Conservation (phyloP, 2,113 vertebrate genomes). For the Zosterops hypoxanthus region DNA sequence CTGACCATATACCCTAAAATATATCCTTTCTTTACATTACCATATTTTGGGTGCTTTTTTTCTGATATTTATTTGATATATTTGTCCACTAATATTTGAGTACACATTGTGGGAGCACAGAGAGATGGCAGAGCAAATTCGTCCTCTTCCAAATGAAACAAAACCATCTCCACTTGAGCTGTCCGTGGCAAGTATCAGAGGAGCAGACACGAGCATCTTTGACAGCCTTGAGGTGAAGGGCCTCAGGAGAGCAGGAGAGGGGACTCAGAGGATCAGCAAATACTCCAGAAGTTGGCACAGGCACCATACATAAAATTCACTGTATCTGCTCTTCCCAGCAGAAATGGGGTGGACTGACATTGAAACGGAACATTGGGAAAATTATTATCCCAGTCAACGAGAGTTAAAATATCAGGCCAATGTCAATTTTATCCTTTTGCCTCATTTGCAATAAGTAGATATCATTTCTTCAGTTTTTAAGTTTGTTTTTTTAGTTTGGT, state of each 20-base stretch:
- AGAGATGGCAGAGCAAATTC: not conserved
- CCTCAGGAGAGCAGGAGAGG: not conserved
- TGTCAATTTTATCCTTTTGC: conserved; percentile 55
- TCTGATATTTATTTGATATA: conserved; percentile 9
- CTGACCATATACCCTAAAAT: conserved; percentile 8
- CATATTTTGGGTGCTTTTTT: conserved; percentile 22
- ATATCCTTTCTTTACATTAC: conserved; percentile 15
- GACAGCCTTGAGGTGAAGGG: not conserved
- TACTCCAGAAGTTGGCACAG: not conserved
- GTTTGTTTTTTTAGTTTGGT: not conserved
- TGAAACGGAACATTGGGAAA: not conserved
- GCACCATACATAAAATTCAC: not conserved
- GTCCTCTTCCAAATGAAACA: not conserved
- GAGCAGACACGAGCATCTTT: not conserved
- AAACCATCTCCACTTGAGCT: not conserved
- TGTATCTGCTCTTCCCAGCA: not conserved
- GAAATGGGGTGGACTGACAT: not conserved
- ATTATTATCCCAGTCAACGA: conserved; percentile 23
- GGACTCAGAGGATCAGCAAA: not conserved
- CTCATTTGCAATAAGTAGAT: conserved; percentile 60
- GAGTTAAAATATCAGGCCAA: conserved; percentile 61
- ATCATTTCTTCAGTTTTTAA: conserved; percentile 1
- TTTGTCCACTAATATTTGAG: conserved; percentile 21
- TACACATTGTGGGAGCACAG: not conserved
- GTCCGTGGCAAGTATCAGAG: rapidly evolving